Conservation (phyloP, 2,888 invertebrate genomes). For the Hydriomena furcata region DNA sequence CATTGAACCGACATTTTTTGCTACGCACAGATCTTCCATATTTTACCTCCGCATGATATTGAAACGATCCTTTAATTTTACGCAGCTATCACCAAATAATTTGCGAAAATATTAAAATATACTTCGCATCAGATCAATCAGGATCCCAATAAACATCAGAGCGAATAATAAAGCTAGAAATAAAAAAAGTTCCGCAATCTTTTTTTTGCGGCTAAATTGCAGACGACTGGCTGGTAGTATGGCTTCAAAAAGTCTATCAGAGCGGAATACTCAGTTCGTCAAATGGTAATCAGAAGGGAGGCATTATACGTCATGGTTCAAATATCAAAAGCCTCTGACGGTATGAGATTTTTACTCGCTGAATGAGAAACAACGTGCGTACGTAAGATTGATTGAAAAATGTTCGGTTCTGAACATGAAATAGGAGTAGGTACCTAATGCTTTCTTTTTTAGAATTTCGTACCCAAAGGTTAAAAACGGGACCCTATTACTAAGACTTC, state of each 20-base stretch:
- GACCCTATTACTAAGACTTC: no score
- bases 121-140: constrained; percentile 45
- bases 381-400: constrained; percentile 49
- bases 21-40: not conserved
- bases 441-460: no score
- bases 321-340: constrained; percentile 69
- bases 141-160: constrained; percentile 42
- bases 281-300: constrained; percentile 78
- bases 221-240: constrained; percentile 36
- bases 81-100: constrained; percentile 5
- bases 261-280: constrained; percentile 77
- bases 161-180: constrained; percentile 46
- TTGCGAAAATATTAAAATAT: constrained; percentile 25
- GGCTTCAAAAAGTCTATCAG: constrained; percentile 73
- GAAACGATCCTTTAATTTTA: not conserved
- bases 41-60: no score
- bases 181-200: constrained; percentile 60
- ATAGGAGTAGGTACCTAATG: constrained; percentile 20
- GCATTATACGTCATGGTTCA: constrained; percentile 77
- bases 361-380: constrained; percentile 60
- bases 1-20: no score
- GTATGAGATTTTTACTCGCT: constrained; percentile 61
- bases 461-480: no score
- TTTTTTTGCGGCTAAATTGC: constrained; percentile 57
- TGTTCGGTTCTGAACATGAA: constrained; percentile 27